Percentiles rank a stretch among this genome's conserved stretches.
Conservation (phyloP, 1,140 invertebrate genomes). For the Drosophila navojoa region DNA sequence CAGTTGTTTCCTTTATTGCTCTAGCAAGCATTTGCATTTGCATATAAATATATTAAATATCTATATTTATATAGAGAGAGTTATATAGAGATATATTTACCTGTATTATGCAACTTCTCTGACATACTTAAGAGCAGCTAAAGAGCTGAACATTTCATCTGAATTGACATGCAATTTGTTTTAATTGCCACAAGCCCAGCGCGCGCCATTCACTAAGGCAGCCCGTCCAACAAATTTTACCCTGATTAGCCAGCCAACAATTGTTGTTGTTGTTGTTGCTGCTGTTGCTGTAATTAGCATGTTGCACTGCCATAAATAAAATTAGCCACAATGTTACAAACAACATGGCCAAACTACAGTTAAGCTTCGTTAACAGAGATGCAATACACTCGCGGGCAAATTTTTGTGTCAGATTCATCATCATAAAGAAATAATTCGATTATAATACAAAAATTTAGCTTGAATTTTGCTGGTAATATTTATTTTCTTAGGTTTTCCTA, state of each 20-base stretch:
- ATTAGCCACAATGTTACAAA: slow-evolving; percentile 73
- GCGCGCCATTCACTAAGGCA: neutral
- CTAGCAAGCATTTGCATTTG: slow-evolving; percentile 67
- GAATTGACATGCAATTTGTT: slow-evolving; percentile 80
- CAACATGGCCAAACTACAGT: slow-evolving; percentile 35
- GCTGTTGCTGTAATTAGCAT: slow-evolving; percentile 69
- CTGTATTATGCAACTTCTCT: neutral
- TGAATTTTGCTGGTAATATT: no score
- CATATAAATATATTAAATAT: slow-evolving; percentile 56
- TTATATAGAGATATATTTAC: slow-evolving; percentile 7
- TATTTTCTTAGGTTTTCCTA: no score
- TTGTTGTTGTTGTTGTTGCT: slow-evolving; percentile 14
- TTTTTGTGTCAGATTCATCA: no score
- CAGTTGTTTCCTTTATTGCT: slow-evolving; percentile 79
- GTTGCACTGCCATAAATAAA: slow-evolving; percentile 74
- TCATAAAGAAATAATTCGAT: no score
- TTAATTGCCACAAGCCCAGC: slow-evolving; percentile 51
- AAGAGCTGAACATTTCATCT: slow-evolving; percentile 21
- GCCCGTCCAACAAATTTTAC: slow-evolving; percentile 44
- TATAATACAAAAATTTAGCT: no score
- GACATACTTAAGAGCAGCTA: slow-evolving; percentile 21
- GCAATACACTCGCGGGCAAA: no score
- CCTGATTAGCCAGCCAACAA: slow-evolving; percentile 64
- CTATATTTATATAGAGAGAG: slow-evolving; percentile 52
- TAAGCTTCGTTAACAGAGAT: slow-evolving; percentile 12